Evolutionary conservation across 1,140 invertebrate genomes (phyloP).

Genomic region (Cataglyphis hispanica): DNA sequence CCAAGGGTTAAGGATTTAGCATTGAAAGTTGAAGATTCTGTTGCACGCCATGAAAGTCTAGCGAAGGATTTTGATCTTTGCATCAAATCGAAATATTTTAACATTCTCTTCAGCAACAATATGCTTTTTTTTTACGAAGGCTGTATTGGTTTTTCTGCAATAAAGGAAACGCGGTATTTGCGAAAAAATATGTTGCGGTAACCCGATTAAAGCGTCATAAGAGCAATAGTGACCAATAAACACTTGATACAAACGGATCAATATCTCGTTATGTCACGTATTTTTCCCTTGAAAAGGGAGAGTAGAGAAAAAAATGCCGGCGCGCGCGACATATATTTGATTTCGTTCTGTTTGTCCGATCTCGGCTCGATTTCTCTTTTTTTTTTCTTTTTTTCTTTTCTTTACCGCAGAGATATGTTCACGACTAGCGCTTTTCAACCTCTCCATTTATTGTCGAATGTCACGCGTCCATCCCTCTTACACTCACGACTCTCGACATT

Average conservation of each 20-base stretch:
- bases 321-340: slow-evolving; percentile 1
- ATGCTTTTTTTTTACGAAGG: slow-evolving; percentile 9
- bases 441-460: slow-evolving; percentile 48
- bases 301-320: background rate
- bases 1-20: background rate
- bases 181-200: slow-evolving; percentile 32
- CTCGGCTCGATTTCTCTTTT: background rate
- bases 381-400: background rate
- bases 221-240: slow-evolving; percentile 30
- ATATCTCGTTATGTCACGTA: slow-evolving; percentile 28
- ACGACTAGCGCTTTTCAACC: background rate
- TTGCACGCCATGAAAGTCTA: too few species aligned
- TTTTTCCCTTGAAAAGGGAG: background rate
- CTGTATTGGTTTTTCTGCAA: slow-evolving; percentile 23
- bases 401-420: slow-evolving; percentile 18
- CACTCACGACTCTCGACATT: background rate
- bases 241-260: slow-evolving; percentile 24
- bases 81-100: background rate
- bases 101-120: background rate
- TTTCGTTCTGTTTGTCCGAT: background rate
- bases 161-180: slow-evolving; percentile 29
- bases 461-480: background rate
- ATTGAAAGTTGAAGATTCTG: slow-evolving; percentile 12
- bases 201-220: slow-evolving; percentile 34
- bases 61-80: background rate